Evolutionary conservation across 30 jellyfish, hydroid and myxozoan species (phyloP).

Genomic region (Aurelia aurita complex sp. Pacific): DNA sequence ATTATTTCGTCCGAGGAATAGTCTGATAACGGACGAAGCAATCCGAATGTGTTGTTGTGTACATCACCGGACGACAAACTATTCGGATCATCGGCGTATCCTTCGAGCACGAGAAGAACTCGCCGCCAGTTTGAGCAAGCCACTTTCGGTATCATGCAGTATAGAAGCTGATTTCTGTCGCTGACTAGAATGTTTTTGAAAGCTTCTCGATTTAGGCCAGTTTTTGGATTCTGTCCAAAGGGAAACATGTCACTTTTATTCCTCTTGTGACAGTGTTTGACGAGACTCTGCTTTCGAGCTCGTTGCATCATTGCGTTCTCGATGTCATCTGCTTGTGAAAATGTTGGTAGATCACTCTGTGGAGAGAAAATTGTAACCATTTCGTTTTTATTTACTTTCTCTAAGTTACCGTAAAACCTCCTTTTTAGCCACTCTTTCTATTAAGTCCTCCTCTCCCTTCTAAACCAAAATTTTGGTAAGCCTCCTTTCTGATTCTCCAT

Average conservation of each 20-base stretch:
- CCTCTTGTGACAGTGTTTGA: conserved; percentile 85
- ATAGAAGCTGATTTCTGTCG: conserved; percentile 95
- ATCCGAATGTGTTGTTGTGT: conserved; percentile 87
- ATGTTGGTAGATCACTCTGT: conserved; percentile 63
- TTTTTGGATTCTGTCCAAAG: conserved; percentile 58
- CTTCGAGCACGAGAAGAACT: conserved; percentile 85
- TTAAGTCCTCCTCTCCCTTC: no score
- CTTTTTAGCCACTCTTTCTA: not conserved
- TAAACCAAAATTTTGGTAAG: no score
- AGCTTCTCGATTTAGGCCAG: conserved; percentile 85
- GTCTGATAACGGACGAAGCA: conserved; percentile 89
- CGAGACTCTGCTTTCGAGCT: conserved; percentile 73
- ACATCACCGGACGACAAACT: conserved; percentile 83
- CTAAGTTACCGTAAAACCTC: not conserved
- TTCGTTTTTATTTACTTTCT: not conserved
- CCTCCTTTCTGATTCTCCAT: no score
- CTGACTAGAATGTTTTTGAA: conserved; percentile 90
- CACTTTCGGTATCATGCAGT: conserved; percentile 96
- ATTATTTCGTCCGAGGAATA: conserved; percentile 91
- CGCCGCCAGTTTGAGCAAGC: conserved; percentile 99
- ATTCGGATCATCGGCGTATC: conserved; percentile 78
- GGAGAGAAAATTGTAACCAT: not conserved
- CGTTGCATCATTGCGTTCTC: conserved; percentile 93
- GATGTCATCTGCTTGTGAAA: conserved; percentile 75
- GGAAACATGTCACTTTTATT: conserved; percentile 85